Percentiles rank a stretch among this genome's conserved stretches.
Conservation (phyloP, 1,140 invertebrate genomes). For the Bombus pascuorum region DNA sequence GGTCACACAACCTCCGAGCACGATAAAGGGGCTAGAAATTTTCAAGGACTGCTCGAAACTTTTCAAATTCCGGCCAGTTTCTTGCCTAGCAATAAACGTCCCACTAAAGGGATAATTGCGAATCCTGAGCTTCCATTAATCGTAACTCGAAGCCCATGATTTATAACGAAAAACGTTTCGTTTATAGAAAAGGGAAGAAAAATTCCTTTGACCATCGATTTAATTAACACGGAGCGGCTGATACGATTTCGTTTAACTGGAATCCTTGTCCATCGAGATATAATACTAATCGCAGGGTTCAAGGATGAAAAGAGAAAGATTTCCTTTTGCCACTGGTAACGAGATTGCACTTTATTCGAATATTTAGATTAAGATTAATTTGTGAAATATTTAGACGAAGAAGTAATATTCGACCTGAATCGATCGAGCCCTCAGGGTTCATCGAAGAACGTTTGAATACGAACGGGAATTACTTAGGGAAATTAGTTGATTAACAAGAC, state of each 20-base stretch:
- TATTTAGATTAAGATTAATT: slow-evolving; percentile 1
- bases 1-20: neutral
- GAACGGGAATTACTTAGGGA: neutral
- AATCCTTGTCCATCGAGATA: neutral
- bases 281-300: neutral
- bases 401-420: slow-evolving; percentile 18
- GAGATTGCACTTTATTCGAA: neutral
- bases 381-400: neutral
- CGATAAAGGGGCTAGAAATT: slow-evolving; percentile 13
- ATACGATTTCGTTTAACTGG: neutral
- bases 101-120: slow-evolving; percentile 7
- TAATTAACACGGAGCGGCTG: neutral
- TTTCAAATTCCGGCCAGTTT: slow-evolving; percentile 25
- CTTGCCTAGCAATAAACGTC: neutral
- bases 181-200: neutral
- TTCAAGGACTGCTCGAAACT: slow-evolving; percentile 51
- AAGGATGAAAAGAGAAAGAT: neutral
- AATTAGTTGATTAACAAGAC: slow-evolving; percentile 11
- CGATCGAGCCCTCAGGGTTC: neutral
- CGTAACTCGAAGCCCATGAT: too few relatives aligned
- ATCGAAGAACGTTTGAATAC: neutral
- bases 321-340: neutral
- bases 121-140: neutral
- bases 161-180: neutral
- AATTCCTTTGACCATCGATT: neutral